Conservation (phyloP, 2,797 vertebrate genomes). For the Clarias fuscus region DNA sequence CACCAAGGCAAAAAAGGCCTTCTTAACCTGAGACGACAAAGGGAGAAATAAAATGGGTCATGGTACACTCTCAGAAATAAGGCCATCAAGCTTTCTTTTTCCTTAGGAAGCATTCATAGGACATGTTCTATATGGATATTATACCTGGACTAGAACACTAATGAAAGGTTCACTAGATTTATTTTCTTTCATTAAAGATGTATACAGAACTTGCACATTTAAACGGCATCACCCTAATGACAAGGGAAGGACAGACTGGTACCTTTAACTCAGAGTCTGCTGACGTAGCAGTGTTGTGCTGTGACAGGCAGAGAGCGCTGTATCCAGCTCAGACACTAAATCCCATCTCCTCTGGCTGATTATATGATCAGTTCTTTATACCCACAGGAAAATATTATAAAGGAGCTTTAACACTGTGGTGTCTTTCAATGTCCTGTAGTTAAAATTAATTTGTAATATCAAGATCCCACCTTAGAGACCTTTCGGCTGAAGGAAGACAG, state of each 20-base stretch:
- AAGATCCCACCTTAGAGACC: too few species aligned
- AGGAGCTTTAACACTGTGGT: too few species aligned
- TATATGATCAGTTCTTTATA: background rate
- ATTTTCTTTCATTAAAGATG: background rate
- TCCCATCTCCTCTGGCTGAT: background rate
- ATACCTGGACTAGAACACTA: too few species aligned
- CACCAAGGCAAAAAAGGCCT: conserved; percentile 95
- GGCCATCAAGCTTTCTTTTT: background rate
- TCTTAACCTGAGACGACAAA: conserved; percentile 82
- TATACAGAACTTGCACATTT: background rate
- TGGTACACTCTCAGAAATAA: background rate
- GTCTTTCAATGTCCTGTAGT: background rate
- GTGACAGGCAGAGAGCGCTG: conserved; percentile 13
- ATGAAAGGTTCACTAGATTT: background rate
- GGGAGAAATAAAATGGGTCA: background rate
- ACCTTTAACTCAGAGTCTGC: background rate
- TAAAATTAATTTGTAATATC: background rate
- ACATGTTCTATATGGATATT: too few species aligned
- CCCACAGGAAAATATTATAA: background rate
- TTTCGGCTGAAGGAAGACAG: background rate
- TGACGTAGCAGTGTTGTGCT: background rate
- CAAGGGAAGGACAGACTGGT: background rate
- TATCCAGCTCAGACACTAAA: background rate
- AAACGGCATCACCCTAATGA: background rate
- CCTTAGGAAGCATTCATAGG: background rate